Conservation (phyloP, 92 coral and sea anemone species). For the Chrysogorgia sp. region DNA sequence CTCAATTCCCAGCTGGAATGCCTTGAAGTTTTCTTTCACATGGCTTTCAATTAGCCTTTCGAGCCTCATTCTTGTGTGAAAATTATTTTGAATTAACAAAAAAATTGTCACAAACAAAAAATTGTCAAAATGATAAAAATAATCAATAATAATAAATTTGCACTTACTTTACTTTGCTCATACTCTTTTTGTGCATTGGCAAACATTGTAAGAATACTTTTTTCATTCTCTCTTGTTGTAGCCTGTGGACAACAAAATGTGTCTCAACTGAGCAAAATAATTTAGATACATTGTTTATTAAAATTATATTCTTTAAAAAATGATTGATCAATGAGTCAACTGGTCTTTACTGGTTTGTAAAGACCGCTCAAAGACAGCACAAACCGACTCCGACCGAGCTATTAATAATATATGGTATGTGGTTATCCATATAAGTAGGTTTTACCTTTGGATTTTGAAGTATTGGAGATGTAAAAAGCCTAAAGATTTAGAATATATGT, state of each 20-base stretch:
- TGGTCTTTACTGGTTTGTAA: too few relatives aligned
- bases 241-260: neutral
- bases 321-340: too few relatives aligned
- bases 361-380: too few relatives aligned
- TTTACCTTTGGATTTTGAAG: constrained; percentile 19
- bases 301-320: too few relatives aligned
- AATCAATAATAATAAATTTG: neutral
- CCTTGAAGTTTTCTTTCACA: too few relatives aligned
- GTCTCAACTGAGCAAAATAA: neutral
- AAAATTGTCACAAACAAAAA: too few relatives aligned
- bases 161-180: constrained; percentile 50
- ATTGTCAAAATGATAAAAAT: too few relatives aligned
- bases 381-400: too few relatives aligned
- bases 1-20: too few relatives aligned
- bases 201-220: constrained; percentile 77
- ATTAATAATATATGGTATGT: neutral
- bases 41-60: too few relatives aligned
- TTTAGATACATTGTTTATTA: neutral
- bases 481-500: neutral
- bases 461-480: constrained; percentile 30
- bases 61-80: too few relatives aligned
- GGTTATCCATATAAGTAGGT: neutral
- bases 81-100: too few relatives aligned
- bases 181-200: constrained; percentile 87
- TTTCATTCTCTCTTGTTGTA: constrained; percentile 3